phyloP scores from a whole-genome alignment of 1,140 invertebrate species.

The Atta cephalotes region DNA sequence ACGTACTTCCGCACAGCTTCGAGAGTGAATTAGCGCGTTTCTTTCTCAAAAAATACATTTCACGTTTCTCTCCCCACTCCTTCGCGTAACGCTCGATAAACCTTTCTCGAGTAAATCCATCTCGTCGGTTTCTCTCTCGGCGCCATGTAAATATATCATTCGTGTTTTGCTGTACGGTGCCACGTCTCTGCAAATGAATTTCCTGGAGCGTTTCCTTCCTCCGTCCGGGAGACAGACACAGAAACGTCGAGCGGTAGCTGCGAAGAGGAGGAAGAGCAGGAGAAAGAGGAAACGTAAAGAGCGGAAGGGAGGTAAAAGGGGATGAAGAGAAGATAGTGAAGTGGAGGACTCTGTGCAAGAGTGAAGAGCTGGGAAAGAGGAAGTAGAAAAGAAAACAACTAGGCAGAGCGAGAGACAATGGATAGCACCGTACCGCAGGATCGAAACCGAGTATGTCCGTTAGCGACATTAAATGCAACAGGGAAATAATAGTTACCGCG shows the following conservation, averaged over 20 bases:
- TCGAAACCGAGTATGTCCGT: conserved; percentile 54
- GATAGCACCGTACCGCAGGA: conserved; percentile 22
- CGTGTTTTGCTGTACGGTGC: conserved; percentile 67
- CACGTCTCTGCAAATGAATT: conserved; percentile 69
- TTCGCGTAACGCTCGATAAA: conserved; percentile 66
- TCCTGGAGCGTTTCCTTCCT: conserved; percentile 69
- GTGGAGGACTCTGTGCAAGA: conserved; percentile 1
- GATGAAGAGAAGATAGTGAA: conserved; percentile 10
- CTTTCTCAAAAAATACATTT: conserved; percentile 61
- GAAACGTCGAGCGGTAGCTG: conserved; percentile 21
- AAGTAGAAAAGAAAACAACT: conserved; percentile 46
- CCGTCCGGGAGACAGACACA: conserved; percentile 57
- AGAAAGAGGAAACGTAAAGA: conserved; percentile 21
- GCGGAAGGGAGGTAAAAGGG: neutral
- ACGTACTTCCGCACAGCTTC: conserved; percentile 49
- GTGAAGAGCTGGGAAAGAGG: conserved; percentile 1
- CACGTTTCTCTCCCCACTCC: conserved; percentile 3
- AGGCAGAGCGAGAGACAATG: conserved; percentile 42
- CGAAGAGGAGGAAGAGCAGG: neutral
- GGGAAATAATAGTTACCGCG: conserved; percentile 35
- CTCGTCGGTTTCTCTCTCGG: conserved; percentile 62
- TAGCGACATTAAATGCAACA: conserved; percentile 55
- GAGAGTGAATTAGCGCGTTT: conserved; percentile 50
- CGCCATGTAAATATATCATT: conserved; percentile 69
- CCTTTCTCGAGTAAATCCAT: conserved; percentile 67